Evolutionary conservation across 2,797 vertebrate genomes (phyloP).

Genomic region (Delichon dasypus): DNA sequence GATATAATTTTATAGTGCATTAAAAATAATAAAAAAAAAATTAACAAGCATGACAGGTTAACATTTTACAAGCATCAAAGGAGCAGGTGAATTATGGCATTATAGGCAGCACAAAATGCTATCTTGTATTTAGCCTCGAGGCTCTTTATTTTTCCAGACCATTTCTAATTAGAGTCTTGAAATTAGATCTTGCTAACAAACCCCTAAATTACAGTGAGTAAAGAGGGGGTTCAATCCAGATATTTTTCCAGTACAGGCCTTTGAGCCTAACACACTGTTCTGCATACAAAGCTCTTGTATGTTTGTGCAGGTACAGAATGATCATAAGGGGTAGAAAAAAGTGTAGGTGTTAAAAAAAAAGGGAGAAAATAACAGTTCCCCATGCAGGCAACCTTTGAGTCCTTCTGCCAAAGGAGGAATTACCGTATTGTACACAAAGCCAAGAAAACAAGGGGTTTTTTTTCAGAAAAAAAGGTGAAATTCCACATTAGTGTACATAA

Average conservation of each 20-base stretch:
- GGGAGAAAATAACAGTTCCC: neutral
- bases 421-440: neutral
- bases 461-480: neutral
- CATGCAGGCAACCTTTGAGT: neutral
- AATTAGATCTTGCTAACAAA: slow-evolving; percentile 15
- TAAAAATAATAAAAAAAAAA: slow-evolving; percentile 55
- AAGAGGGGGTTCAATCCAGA: neutral
- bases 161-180: slow-evolving; percentile 43
- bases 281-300: neutral
- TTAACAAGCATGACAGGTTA: slow-evolving; percentile 45
- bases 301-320: neutral
- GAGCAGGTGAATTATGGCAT: slow-evolving; percentile 17
- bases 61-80: slow-evolving; percentile 39
- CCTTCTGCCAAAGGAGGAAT: neutral
- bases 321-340: neutral
- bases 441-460: neutral
- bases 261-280: neutral
- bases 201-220: slow-evolving; percentile 8
- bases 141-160: slow-evolving; percentile 20
- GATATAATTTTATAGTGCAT: slow-evolving; percentile 57
- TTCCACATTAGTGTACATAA: neutral
- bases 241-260: neutral
- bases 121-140: neutral
- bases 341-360: neutral
- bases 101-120: neutral